Base-by-base conservation (phyloP, 2,888 invertebrate genomes). In the Chorisops tibialis region DNA sequence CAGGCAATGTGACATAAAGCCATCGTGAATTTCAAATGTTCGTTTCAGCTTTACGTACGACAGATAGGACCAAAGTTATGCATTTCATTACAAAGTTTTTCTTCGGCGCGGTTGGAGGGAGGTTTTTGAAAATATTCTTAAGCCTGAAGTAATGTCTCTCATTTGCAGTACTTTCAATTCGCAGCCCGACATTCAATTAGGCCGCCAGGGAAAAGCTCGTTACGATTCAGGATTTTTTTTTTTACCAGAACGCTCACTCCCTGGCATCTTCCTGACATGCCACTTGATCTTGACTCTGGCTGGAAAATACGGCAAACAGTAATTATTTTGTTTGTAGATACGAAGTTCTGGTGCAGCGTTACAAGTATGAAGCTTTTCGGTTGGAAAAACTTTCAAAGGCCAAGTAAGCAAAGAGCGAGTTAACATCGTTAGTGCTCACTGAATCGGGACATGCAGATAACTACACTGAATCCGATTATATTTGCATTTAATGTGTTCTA, bases 111-210 rank as follows among this genome's bases (percentile, higher is more conserved):
- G 52, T 30, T 47, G n/a, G n/a, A 47, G 21, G 21, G 30, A 30
- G 30, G 30, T 30, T 5, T 5, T 30, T 30, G n/a, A n/a, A 35
- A 52, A 52, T 21, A 18, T 38, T 39, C 52, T 52, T 21, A 38
- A 52, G 52, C 52, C 39, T 39, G 19, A 18, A 52, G 52, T 52
- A 39, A 52, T 38, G 39, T 39, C 52, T 35, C 30, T 52, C 52
- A 52, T 52, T 39, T 49, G 49, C 49, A 59, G 37, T 24, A 59
- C 41, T 51, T 51, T 50, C 16, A 50, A 51, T 50, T 60, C 60
- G 30, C 54, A 50, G 39, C 39, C 38, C 51, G 11, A 41, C 35
- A 60, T 60, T 60, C 60, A 60, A 60, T 60, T 60, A 60, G 50
- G 43, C 41, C 43, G 38, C 24, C 21, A 51, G 37, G 18, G 43